phyloP scores from a whole-genome alignment of 2,113 vertebrate species.

The Pao palembangensis region DNA sequence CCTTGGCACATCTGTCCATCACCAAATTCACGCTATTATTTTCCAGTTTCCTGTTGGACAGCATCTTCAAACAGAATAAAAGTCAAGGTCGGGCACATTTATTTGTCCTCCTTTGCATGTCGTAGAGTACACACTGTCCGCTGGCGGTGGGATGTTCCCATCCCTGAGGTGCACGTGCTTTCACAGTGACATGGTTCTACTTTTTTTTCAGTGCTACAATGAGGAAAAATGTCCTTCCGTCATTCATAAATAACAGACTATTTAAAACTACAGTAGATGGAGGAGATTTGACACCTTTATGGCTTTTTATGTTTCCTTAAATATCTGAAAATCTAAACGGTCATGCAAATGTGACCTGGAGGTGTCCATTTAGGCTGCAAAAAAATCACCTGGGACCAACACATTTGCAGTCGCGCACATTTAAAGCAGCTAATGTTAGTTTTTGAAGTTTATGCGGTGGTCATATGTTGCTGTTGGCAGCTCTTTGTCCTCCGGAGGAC shows the following conservation, averaged over 20 bases:
- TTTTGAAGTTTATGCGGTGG: constrained; percentile 65
- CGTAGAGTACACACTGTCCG: constrained; percentile 1
- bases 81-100: constrained; percentile 7
- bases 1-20: constrained; percentile 42
- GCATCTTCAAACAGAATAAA: background rate
- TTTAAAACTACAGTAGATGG: constrained; percentile 9
- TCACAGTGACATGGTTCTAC: constrained; percentile 64
- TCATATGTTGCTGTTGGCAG: constrained; percentile 68
- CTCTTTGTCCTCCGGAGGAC: constrained; percentile 56
- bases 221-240: constrained; percentile 14
- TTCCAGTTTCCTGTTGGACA: background rate
- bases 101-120: constrained; percentile 35
- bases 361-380: constrained; percentile 19
- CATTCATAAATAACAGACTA: constrained; percentile 18
- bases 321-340: constrained; percentile 26
- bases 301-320: constrained; percentile 32
- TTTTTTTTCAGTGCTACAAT: constrained; percentile 25
- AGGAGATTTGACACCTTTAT: constrained; percentile 42
- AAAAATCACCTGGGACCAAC: constrained; percentile 22
- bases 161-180: constrained; percentile 27
- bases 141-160: constrained; percentile 19
- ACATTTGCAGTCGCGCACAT: constrained; percentile 56
- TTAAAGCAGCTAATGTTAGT: constrained; percentile 55
- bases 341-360: constrained; percentile 43
- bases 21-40: constrained; percentile 16